Evolutionary conservation across 2,797 vertebrate genomes (phyloP), one percentile per base, ranked within the genome.

Genomic region (Phataginus tricuspis): DNA sequence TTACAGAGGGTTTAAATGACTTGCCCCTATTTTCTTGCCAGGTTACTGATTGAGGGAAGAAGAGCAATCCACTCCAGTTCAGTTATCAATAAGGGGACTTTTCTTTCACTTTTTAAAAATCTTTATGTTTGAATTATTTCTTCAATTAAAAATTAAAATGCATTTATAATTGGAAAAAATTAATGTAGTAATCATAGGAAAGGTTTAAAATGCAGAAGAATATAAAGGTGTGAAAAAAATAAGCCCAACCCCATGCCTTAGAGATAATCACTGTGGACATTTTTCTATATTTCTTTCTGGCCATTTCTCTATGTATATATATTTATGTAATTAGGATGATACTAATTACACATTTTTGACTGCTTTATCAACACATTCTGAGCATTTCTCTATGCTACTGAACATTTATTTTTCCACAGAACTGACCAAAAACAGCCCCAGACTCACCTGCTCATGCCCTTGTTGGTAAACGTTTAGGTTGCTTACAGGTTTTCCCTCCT

Each of bases 251-350:
- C 21, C 37, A 34, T 49, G 34, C 4, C 8, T 34, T 63, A 85
- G 57, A 82, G 53, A 89, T 74, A 80, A 92, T 75, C n/a, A 8
- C 27, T 85, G 18, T 89, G 78, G 55, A 69, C 7, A 23, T 57
- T 77, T 94, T 92, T 31, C 49, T 86, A 5, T 84, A 31, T 66
- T 83, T 83, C 34, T 86, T 93, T 93, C 66, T 27, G 37, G 31
- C 89, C 59, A 80, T 89, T 80, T 55, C 45, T 79, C 37, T 45
- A 16, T 51, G 25, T 69, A 59, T 39, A 64, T 45, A 11, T 61
- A 68, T 51, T 66, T 86, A 64, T 29, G 25, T 63, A 49, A 69
- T 69, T 27, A 25, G 69, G 23, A 45, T 74, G 34, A 77, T 23
- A 23, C 23, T 45, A 55, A 74, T 49, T 53, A 34, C 25, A 18